These are phyloP conservation scores for Tragelaphus imberbis DNA, from an alignment of 2,113 vertebrate genomes.

Conservation along the genomic window DNA sequence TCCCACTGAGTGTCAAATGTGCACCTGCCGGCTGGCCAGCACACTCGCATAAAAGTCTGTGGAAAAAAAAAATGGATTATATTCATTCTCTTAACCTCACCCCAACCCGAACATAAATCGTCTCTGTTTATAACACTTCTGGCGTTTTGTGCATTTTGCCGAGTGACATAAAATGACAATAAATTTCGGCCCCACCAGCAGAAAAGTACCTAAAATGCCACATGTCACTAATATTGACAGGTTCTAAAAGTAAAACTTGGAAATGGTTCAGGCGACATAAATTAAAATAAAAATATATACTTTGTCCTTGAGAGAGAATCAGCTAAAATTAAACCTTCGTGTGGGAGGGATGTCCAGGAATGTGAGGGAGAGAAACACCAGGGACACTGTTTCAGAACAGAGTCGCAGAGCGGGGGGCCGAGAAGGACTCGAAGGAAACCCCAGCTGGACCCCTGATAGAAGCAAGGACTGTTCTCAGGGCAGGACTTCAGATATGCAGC, in stretches of 20 bases:
- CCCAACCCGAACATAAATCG: constrained; percentile 65
- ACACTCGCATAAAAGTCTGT: constrained; percentile 12
- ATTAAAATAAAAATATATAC: constrained; percentile 75
- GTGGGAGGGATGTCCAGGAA: constrained; percentile 49
- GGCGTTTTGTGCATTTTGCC: constrained; percentile 64
- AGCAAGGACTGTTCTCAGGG: background rate
- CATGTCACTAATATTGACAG: constrained; percentile 77
- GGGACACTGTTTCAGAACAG: background rate
- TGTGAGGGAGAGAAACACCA: background rate
- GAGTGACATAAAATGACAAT: constrained; percentile 73
- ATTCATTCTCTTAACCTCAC: constrained; percentile 64
- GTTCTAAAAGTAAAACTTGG: constrained; percentile 78
- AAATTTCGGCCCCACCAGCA: constrained; percentile 72
- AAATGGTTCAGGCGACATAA: constrained; percentile 72
- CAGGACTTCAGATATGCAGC: background rate
- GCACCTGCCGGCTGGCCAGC: background rate
- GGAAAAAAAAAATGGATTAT: constrained; percentile 39
- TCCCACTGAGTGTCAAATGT: background rate
- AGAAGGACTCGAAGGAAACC: background rate
- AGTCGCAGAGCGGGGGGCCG: background rate
- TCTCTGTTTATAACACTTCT: constrained; percentile 72
- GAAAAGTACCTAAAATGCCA: constrained; percentile 74
- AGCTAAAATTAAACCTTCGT: constrained; percentile 56
- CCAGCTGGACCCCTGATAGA: background rate
- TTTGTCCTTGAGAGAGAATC: constrained; percentile 71